phyloP scores from a whole-genome alignment of 2,797 vertebrate species.

The Chelmon rostratus region DNA sequence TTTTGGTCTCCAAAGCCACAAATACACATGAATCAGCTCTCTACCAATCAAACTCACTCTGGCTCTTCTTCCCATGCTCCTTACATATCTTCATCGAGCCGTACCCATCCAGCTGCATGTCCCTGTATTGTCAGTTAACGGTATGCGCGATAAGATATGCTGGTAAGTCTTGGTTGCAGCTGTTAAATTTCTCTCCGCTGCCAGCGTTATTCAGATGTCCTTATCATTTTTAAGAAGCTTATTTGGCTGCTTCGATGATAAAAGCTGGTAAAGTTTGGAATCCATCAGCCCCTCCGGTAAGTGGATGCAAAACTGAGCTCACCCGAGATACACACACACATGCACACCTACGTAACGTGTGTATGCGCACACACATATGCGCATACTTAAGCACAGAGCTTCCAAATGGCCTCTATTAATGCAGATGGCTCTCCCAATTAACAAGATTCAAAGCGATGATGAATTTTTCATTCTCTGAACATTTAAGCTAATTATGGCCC shows the following conservation, averaged over 20 bases:
- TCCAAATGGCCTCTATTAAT: constrained; percentile 92
- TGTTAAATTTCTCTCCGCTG: constrained; percentile 51
- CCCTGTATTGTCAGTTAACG: constrained; percentile 51
- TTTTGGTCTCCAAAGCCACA: constrained; percentile 41
- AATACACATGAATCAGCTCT: constrained; percentile 41
- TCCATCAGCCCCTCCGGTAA: constrained; percentile 49
- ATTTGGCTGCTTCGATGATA: constrained; percentile 63
- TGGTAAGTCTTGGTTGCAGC: constrained; percentile 37
- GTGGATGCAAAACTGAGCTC: constrained; percentile 56
- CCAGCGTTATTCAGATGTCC: constrained; percentile 73
- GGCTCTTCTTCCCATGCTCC: constrained; percentile 3
- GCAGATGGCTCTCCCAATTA: constrained; percentile 92
- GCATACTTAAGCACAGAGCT: constrained; percentile 80
- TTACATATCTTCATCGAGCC: constrained; percentile 12
- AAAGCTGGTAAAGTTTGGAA: constrained; percentile 58
- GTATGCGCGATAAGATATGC: constrained; percentile 54
- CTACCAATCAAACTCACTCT: constrained; percentile 37
- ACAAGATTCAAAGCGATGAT: constrained; percentile 92
- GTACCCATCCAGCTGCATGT: constrained; percentile 37
- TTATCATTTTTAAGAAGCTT: constrained; percentile 74
- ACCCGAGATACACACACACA: constrained; percentile 18
- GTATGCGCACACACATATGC: background rate
- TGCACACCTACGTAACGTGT: constrained; percentile 16
- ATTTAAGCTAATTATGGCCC: constrained; percentile 93
- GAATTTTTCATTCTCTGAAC: constrained; percentile 94